phyloP scores from a whole-genome alignment of 2,888 invertebrate species.

The Harmothoe impar region DNA sequence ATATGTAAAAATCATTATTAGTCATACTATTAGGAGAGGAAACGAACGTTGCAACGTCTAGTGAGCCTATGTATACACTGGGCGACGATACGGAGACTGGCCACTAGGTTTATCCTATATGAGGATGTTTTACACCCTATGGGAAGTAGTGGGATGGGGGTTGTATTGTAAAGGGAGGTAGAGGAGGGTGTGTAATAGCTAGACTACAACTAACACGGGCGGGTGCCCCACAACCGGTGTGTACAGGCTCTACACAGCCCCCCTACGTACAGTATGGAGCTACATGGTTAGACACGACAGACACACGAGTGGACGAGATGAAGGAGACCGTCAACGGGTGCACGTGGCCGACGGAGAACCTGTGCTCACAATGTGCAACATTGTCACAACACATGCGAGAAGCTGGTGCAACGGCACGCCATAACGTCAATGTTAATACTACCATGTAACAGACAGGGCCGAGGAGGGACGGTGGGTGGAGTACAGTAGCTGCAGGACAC shows the following conservation, averaged over 20 bases:
- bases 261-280: too few relatives aligned
- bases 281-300: too few relatives aligned
- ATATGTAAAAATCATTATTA: constrained; percentile 8
- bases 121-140: not conserved
- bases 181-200: not conserved
- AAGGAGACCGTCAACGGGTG: not conserved
- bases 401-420: constrained; percentile 27
- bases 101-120: not conserved
- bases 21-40: constrained; percentile 3
- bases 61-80: not conserved
- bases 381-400: constrained; percentile 16
- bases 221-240: too few relatives aligned
- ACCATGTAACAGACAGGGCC: not conserved
- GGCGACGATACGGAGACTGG: not conserved
- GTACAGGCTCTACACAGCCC: too few relatives aligned
- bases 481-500: not conserved
- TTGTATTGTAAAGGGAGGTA: not conserved
- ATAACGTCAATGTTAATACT: not conserved
- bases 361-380: not conserved
- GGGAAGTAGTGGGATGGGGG: not conserved
- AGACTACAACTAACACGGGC: too few relatives aligned
- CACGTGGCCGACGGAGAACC: too few relatives aligned
- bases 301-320: not conserved
- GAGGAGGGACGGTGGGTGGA: not conserved
- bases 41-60: not conserved